A percentile compares a stretch with the other conserved stretches of the same genome.
phyloP scores from a whole-genome alignment of 2,797 vertebrate species.

The Chaunax sp. region DNA sequence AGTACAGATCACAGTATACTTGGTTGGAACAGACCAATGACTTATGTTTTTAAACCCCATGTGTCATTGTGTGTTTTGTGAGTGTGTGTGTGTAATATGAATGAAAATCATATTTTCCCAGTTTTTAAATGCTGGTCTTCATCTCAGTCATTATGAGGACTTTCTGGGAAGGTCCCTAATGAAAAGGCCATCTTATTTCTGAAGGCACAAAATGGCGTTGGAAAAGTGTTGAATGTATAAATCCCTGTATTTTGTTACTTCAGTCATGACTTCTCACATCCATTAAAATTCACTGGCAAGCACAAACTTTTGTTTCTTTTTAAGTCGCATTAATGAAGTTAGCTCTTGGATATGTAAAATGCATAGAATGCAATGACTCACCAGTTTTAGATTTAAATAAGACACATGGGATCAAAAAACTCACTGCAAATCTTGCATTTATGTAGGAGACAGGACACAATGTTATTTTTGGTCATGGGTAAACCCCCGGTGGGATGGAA shows the following conservation, averaged over 20 bases:
- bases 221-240: constrained; percentile 76
- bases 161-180: constrained; percentile 82
- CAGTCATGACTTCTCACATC: constrained; percentile 69
- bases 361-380: constrained; percentile 12
- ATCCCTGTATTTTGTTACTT: constrained; percentile 73
- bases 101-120: constrained; percentile 63
- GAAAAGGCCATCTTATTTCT: constrained; percentile 60
- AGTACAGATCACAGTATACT: constrained; percentile 54
- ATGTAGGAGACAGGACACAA: not conserved
- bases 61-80: constrained; percentile 41
- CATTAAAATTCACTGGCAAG: constrained; percentile 81
- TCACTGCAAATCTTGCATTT: constrained; percentile 17
- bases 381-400: constrained; percentile 9
- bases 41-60: constrained; percentile 51
- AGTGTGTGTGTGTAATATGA: constrained; percentile 49
- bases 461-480: not conserved
- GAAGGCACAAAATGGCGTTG: constrained; percentile 69
- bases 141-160: constrained; percentile 73
- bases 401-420: not conserved
- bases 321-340: constrained; percentile 53
- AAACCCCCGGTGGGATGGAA: constrained; percentile 8
- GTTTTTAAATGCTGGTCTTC: constrained; percentile 60
- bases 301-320: constrained; percentile 53
- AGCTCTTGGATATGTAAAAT: constrained; percentile 50
- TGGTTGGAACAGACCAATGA: constrained; percentile 65